Evolutionary conservation across 37 sponge, comb jelly and placozoan genomes (phyloP).

Genomic region (Theonella swinhoei): DNA sequence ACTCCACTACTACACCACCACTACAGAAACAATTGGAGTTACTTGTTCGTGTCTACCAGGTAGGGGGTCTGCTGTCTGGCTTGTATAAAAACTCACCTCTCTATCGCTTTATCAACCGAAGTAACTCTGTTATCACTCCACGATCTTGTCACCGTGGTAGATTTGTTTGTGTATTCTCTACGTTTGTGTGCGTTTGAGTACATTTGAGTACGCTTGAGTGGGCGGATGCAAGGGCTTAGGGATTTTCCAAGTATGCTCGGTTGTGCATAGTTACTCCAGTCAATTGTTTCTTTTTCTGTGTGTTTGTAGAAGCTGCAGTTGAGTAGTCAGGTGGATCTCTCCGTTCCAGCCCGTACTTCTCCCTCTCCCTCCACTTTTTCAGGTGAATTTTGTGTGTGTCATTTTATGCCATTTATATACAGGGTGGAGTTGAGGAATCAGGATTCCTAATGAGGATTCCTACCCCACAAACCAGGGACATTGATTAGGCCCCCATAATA

Average conservation of each 20-base stretch:
- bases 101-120: background rate
- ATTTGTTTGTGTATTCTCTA: constrained; percentile 9
- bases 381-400: no score
- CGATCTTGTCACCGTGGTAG: background rate
- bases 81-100: background rate
- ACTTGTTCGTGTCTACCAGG: background rate
- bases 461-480: no score
- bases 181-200: constrained; percentile 2
- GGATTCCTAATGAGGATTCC: no score
- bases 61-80: background rate
- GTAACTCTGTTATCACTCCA: background rate
- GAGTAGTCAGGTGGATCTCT: background rate
- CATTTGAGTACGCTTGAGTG: constrained; percentile 18
- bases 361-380: constrained; percentile 1
- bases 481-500: no score
- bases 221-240: background rate
- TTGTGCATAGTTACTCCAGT: no score
- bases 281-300: no score
- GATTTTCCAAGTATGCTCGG: no score
- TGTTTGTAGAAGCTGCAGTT: no score
- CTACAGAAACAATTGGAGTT: background rate
- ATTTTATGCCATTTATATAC: no score
- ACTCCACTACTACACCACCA: background rate
- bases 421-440: no score
- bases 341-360: background rate